Conservation (phyloP, 2,888 invertebrate species). For the Odontocerum albicorne region DNA sequence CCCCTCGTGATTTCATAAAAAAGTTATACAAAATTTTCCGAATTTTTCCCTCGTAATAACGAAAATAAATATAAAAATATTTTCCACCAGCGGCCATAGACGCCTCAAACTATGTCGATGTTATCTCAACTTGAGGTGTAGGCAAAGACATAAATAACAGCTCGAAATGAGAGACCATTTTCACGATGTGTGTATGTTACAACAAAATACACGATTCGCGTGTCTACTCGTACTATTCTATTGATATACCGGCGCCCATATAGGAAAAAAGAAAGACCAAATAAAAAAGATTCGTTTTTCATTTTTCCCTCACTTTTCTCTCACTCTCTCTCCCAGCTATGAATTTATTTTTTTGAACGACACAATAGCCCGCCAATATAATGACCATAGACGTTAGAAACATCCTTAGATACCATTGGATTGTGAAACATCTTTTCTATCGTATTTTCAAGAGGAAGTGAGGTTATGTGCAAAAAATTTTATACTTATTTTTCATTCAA, state of each 20-base stretch:
- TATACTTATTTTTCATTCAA: no score
- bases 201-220: constrained; percentile 10
- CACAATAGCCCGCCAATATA: no score
- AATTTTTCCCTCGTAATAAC: background rate
- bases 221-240: background rate
- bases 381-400: no score
- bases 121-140: constrained; percentile 20
- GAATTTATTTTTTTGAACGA: no score
- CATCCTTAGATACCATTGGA: no score
- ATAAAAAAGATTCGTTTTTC: background rate
- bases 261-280: background rate
- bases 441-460: no score
- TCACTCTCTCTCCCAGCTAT: background rate
- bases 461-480: no score
- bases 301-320: background rate
- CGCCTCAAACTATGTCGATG: constrained; percentile 3
- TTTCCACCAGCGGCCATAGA: no score
- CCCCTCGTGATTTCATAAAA: no score
- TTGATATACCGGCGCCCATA: constrained; percentile 7
- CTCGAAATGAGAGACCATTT: constrained; percentile 1
- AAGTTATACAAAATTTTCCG: no score
- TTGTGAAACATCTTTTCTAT: no score
- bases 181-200: constrained; percentile 3
- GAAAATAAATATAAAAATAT: background rate
- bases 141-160: constrained; percentile 25